Base-by-base conservation (phyloP, 2,113 vertebrate species). In the Dromaius novaehollandiae region DNA sequence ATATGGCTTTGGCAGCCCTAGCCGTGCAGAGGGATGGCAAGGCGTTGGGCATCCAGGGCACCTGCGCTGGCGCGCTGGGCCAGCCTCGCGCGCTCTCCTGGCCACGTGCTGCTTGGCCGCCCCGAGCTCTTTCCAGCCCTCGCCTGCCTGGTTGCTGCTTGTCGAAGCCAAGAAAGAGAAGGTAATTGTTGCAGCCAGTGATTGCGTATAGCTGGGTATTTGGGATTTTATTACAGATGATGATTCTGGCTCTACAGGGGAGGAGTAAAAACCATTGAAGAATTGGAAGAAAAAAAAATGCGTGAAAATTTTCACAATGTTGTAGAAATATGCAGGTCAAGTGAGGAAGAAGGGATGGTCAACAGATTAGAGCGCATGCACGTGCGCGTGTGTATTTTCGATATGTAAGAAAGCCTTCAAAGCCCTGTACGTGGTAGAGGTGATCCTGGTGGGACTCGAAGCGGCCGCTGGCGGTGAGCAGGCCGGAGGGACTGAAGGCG, bases 41-140 rank as follows among this genome's bases (percentile, higher is more conserved):
- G 17, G 16, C 0, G 0, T 64, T 83, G 38, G 42, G 25, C 26
- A n/a, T 16, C 32, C 11, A 2, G 20, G 10, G n/a, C 18, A 9
- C 46, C 55, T 81, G 58, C 24, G 24, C 30, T 64, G 53, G 14
- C 34, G 38, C 30, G 44, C 6, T 38, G 38, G 38, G 38, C 38
- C 42, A 74, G 30, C 42, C 26, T 38, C 61, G 13, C 17, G 30
- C 51, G 24, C 7, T 32, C 42, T 75, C n/a, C n/a, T 34, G 82
- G 16, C 22, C 36, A 0, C 24, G n/a, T 11, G 20, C 51, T 32
- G 66, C n/a, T 6, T 30, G 26, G 21, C 18, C 14, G 60, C 65
- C 26, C 34, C 73, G 44, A 5, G 1, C 42, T 51, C 34, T 73
- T 74, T 68, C 68, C 42, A 86, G 28, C 8, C 11, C 60, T 91